These are phyloP conservation scores for Dermolepida albohirtum DNA, from an alignment of 2,888 invertebrate species.

Conservation along the genomic window DNA sequence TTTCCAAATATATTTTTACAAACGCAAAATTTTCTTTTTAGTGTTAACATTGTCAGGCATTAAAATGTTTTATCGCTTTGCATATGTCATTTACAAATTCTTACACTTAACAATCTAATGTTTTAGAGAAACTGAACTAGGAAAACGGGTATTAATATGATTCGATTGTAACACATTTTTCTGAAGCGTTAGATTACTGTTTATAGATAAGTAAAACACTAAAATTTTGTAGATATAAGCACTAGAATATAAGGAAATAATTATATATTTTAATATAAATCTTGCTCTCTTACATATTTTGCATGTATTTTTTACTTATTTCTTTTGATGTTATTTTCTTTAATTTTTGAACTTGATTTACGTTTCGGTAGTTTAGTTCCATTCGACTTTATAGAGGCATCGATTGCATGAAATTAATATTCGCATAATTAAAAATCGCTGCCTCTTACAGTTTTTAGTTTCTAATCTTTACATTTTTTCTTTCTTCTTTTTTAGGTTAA, in stretches of 20 bases:
- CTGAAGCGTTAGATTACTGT: too few relatives aligned
- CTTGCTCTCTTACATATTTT: constrained; percentile 4
- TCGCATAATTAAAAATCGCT: background rate
- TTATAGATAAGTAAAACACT: too few relatives aligned
- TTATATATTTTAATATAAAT: background rate
- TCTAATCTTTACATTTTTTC: constrained; percentile 49
- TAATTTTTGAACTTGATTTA: constrained; percentile 10
- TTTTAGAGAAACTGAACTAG: too few relatives aligned
- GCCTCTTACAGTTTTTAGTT: constrained; percentile 42
- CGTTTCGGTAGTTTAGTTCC: constrained; percentile 28
- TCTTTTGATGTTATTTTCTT: constrained; percentile 5
- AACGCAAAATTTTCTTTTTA: too few relatives aligned
- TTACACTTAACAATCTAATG: too few relatives aligned
- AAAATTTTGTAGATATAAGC: too few relatives aligned
- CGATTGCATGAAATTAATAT: background rate
- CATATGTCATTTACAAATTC: too few relatives aligned
- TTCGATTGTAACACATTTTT: too few relatives aligned
- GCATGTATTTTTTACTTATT: constrained; percentile 17
- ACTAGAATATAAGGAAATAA: background rate
- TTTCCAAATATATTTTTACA: too few relatives aligned
- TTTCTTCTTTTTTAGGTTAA: constrained; percentile 59
- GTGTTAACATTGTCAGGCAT: too few relatives aligned
- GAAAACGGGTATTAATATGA: too few relatives aligned
- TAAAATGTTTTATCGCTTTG: too few relatives aligned
- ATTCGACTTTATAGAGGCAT: constrained; percentile 19